phyloP scores from a whole-genome alignment of 1,140 invertebrate genomes.

The Drosophila subobscura region DNA sequence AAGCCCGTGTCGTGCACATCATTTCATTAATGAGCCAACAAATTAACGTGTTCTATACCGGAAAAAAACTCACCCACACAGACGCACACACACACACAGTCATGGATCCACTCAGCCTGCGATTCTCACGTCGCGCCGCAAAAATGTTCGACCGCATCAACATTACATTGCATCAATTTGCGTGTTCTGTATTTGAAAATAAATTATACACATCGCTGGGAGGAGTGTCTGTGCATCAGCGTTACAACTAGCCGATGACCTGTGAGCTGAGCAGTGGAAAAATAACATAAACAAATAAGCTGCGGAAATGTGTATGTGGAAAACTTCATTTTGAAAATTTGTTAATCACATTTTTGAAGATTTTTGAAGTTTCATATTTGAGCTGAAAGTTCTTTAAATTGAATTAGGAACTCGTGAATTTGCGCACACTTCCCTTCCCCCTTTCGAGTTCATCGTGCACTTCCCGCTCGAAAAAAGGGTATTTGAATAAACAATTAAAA shows the following conservation, averaged over 20 bases:
- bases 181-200: slow-evolving; percentile 61
- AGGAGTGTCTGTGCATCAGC: no score
- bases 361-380: no score
- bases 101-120: background rate
- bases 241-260: no score
- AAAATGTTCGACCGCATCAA: slow-evolving; percentile 30
- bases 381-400: no score
- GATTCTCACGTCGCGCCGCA: slow-evolving; percentile 19
- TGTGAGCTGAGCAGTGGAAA: no score
- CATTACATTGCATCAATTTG: slow-evolving; percentile 65
- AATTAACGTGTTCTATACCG: slow-evolving; percentile 75
- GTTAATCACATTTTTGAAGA: no score
- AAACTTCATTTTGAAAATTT: no score
- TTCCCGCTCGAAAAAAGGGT: slow-evolving; percentile 11
- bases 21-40: slow-evolving; percentile 61
- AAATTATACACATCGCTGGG: slow-evolving; percentile 17
- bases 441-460: background rate
- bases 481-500: slow-evolving; percentile 64
- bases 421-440: no score
- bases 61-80: slow-evolving; percentile 56
- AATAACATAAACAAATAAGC: no score
- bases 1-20: slow-evolving; percentile 34
- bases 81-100: slow-evolving; percentile 23
- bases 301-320: no score
- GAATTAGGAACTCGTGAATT: no score